Evolutionary conservation across 2,797 vertebrate species (phyloP), one percentile per base, ranked within the genome.

Genomic region (Acestrorhynchus altus): DNA sequence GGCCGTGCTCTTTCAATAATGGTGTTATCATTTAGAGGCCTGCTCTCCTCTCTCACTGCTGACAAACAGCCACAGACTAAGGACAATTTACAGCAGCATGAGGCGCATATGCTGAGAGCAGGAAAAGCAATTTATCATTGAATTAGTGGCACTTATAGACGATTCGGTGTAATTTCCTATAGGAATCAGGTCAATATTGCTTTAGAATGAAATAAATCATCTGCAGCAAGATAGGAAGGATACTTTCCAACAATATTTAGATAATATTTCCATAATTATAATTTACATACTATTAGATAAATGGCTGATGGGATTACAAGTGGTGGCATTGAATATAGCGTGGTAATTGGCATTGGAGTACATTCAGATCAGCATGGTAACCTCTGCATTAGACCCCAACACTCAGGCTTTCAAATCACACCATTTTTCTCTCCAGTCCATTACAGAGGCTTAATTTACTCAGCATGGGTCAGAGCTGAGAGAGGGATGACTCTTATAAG

Each of bases 371-470:
- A 60, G 44, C 59, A 59, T 40, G 67, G 76, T 68, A 83, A 83
- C 80, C 78, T 80, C 74, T 56, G 51, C 57, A 79, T 79, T 65
- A 70, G 66, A 81, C 39, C 64, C 64, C 40, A 59, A 63, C 56
- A 74, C 64, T 59, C 72, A 65, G 44, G 12, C 66, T 72, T 69
- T 59, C 40, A 79, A 16, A 78, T 44, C 8, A 15, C 49, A 56
- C 42, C 57, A 59, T 68, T 80, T 60, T 88, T 88, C 60, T 63
- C 52, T 87, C 73, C 51, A 79, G 84, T 85, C 84, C 77, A 83
- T 83, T 69, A 77, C 28, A 57, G 11, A 40, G 18, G 18, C 65
- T 16, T 81, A 81, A 83, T 82, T 81, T 70, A 79, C 78, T 81
- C 81, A 73, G 67, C 66, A 69, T 73, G 70, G 47, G 47, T 71